Conservation (phyloP, 53 echinoderm and acorn worm species). For the Echinarachnius parma region DNA sequence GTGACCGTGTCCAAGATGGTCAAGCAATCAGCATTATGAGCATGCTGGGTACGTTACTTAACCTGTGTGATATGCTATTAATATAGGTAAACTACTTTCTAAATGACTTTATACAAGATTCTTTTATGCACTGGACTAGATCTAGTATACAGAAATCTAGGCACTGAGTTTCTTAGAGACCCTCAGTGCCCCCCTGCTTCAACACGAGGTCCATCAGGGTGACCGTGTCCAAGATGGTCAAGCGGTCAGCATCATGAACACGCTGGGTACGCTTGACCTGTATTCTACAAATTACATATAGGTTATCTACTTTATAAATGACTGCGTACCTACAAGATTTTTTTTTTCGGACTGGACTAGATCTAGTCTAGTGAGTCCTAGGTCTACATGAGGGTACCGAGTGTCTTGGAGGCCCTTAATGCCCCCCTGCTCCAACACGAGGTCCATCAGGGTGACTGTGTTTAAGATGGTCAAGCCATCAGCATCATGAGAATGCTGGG, state of each 20-base stretch:
- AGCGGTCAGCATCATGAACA: slow-evolving; percentile 14
- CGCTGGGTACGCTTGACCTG: slow-evolving; percentile 21
- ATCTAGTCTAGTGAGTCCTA: too few species aligned
- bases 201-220: slow-evolving; percentile 9
- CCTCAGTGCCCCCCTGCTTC: slow-evolving; percentile 7
- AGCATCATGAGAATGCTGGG: slow-evolving; percentile 30
- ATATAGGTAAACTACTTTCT: too few species aligned
- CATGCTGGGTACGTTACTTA: slow-evolving; percentile 22
- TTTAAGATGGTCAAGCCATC: background rate
- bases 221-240: background rate
- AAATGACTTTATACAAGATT: too few species aligned
- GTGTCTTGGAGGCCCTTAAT: slow-evolving; percentile 22
- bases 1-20: background rate
- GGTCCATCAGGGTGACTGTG: background rate
- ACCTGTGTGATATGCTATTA: too few species aligned
- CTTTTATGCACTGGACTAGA: too few species aligned
- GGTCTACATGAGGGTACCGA: slow-evolving; percentile 7
- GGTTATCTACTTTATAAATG: too few species aligned
- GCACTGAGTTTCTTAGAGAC: slow-evolving; percentile 18
- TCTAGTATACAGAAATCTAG: too few species aligned
- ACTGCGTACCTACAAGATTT: too few species aligned
- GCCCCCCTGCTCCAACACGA: slow-evolving; percentile 6
- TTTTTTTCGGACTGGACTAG: too few species aligned
- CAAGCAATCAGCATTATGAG: slow-evolving; percentile 16
- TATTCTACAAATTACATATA: too few species aligned